These are phyloP conservation scores for Matsumurasca onukii DNA, from an alignment of 1,140 invertebrate genomes.

Conservation along the genomic window DNA sequence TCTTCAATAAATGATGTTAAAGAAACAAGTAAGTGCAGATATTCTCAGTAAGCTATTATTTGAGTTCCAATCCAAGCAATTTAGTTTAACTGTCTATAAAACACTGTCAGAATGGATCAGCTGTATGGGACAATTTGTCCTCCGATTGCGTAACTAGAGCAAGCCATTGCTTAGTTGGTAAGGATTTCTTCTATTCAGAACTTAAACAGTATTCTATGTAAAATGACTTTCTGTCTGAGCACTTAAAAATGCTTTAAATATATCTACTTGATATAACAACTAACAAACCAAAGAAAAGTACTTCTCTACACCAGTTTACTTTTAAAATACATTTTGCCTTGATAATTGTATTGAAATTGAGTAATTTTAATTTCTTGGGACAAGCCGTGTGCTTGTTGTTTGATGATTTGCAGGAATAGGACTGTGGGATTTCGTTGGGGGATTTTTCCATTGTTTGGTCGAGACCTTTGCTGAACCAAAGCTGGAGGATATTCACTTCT, in stretches of 20 bases:
- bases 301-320: too few relatives aligned
- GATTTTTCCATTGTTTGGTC: not conserved
- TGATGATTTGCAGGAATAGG: not conserved
- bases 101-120: not conserved
- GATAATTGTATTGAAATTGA: too few relatives aligned
- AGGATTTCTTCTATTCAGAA: not conserved
- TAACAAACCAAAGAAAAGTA: too few relatives aligned
- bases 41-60: not conserved
- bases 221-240: too few relatives aligned
- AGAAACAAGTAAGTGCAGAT: constrained; percentile 4
- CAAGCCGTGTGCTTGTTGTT: constrained; percentile 7
- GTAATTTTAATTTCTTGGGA: too few relatives aligned
- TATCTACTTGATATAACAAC: too few relatives aligned
- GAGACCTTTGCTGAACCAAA: not conserved
- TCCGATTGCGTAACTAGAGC: not conserved
- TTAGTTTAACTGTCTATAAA: not conserved
- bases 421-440: not conserved
- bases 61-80: not conserved
- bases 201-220: not conserved
- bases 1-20: not conserved
- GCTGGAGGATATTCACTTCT: constrained; percentile 6
- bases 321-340: too few relatives aligned
- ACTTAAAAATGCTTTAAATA: too few relatives aligned
- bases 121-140: not conserved
- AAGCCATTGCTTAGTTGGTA: not conserved